Evolutionary conservation across 1,140 invertebrate genomes (phyloP).

Genomic region (Polyergus mexicanus): DNA sequence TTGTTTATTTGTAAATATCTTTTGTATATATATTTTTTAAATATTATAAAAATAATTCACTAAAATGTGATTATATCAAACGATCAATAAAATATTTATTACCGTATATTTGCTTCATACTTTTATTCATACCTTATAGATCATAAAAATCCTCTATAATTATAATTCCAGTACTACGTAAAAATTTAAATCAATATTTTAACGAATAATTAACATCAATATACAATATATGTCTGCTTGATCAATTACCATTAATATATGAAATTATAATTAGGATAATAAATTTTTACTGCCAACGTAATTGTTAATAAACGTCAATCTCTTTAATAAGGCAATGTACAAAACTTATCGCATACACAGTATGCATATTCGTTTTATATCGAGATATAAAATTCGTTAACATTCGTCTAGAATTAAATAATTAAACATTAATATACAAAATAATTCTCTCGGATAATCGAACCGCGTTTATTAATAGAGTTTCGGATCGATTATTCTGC

Average conservation of each 20-base stretch:
- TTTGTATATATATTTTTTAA: conserved; percentile 77
- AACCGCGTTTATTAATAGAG: conserved; percentile 70
- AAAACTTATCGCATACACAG: conserved; percentile 78
- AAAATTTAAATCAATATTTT: neutral
- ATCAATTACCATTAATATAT: neutral
- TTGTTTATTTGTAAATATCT: conserved; percentile 75
- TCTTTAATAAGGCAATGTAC: conserved; percentile 64
- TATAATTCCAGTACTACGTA: neutral
- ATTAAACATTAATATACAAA: conserved; percentile 63
- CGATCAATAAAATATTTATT: conserved; percentile 78
- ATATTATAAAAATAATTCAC: conserved; percentile 67
- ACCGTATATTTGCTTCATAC: neutral
- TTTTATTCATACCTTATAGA: conserved; percentile 1
- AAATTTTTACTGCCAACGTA: conserved; percentile 16
- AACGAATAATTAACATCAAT: neutral
- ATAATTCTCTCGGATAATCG: conserved; percentile 68
- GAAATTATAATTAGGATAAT: conserved; percentile 12
- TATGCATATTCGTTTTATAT: conserved; percentile 74
- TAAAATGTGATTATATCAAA: conserved; percentile 69
- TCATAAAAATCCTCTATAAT: neutral
- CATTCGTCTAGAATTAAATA: conserved; percentile 70
- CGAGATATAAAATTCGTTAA: conserved; percentile 69
- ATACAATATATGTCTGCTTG: neutral
- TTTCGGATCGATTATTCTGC: conserved; percentile 65
- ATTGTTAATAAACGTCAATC: conserved; percentile 43